Evolutionary conservation across 92 coral and sea anemone species (phyloP), one percentile per base, ranked within the genome.

Genomic region (Pocillopora grandis): DNA sequence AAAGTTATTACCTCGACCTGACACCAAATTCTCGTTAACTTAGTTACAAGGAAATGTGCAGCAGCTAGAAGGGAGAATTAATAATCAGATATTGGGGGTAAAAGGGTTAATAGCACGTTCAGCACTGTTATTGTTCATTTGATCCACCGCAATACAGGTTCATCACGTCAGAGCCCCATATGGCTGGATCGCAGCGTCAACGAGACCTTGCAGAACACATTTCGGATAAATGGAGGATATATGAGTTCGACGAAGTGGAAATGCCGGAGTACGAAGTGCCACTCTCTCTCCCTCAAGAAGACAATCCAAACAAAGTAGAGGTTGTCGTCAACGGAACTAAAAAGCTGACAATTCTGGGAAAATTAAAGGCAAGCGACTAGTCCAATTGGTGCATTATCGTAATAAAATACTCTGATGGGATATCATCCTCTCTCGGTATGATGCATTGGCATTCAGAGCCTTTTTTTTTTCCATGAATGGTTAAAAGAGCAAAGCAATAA

Each of bases 231-330:
- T 96, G 99, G 99, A 77, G 74, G 65, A 76, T 48, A n/a, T 96
- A 94, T 60, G 97, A 95, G 0, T 92, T 96, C 63, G 92, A 90
- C 52, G 80, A 85, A 23, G 99, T 96, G 59, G 94, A 96, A 42
- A 82, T 89, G 88, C 95, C 96, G 8, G 92, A 89, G 75, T 96
- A 96, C 36, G 83, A 76, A 64, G 99, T 94, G 27, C 82, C 90
- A 75, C 79, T 96, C 31, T 92, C 99, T 16, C 76, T 58, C n/a
- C 92, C 97, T 80, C 91, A 91, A 64, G 92, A 86, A 71, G 91
- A 86, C 60, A 88, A 89, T 78, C 99, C 99, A 12, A 95, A 96
- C 69, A 89, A 84, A 19, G 95, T 96, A 19, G 76, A 87, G 61
- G 68, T 96, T 9, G 70, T 92, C 62, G 69, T 75, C 31, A 85